These are phyloP conservation scores for Agrochola macilenta DNA, from an alignment of 2,888 invertebrate species.

Conservation along the genomic window DNA sequence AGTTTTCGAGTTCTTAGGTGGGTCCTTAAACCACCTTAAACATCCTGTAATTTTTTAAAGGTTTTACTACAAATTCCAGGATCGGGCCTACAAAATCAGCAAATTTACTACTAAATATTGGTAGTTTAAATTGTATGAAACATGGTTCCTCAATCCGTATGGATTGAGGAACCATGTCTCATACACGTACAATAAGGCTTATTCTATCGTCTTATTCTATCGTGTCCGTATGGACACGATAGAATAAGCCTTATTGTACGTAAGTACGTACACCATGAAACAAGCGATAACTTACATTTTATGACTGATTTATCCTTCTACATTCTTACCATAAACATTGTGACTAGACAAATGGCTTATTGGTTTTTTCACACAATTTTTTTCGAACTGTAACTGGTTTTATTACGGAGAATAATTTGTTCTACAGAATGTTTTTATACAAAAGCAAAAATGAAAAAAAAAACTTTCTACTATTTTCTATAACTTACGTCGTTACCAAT, in stretches of 20 bases:
- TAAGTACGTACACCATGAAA: not conserved
- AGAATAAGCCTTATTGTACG: not conserved
- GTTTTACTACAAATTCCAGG: no score
- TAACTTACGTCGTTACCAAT: not conserved
- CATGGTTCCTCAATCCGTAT: no score
- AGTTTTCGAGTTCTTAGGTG: no score
- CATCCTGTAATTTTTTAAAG: no score
- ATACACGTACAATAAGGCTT: no score
- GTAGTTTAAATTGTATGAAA: no score
- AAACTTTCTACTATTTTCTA: not conserved
- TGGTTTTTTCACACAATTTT: no score
- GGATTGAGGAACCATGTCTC: no score
- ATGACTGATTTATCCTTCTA: not conserved
- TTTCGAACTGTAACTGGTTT: not conserved
- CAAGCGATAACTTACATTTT: slow-evolving; percentile 8
- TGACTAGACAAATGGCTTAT: not conserved
- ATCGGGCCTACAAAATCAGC: no score
- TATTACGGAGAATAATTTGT: not conserved
- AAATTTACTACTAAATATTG: no score
- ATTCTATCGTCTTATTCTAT: no score
- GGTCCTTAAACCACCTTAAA: no score
- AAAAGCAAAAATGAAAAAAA: not conserved
- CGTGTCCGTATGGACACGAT: not conserved
- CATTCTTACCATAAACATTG: not conserved
- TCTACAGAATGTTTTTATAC: not conserved